A percentile compares a stretch with the other conserved stretches of the same genome.
Conservation (phyloP, 2,797 vertebrate genomes). For the Podargus strigoides region DNA sequence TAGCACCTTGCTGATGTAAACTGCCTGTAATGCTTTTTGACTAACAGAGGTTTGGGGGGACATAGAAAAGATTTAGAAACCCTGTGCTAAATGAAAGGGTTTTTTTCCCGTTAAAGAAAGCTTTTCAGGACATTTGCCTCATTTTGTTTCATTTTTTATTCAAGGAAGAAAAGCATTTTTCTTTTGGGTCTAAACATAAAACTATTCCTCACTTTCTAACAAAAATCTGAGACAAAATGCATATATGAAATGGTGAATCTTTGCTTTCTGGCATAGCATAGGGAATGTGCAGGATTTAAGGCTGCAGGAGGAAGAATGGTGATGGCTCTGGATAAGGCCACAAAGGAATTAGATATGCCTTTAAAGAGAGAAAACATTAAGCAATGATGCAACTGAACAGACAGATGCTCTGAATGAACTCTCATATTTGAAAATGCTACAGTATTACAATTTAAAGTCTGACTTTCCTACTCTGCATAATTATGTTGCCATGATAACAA, state of each 20-base stretch:
- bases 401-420: neutral
- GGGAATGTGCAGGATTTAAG: neutral
- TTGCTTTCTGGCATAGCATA: neutral
- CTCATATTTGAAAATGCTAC: neutral
- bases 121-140: neutral
- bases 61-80: neutral
- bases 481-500: neutral
- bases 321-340: neutral
- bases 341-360: neutral
- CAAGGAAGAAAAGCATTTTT: neutral
- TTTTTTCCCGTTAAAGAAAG: neutral
- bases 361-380: neutral
- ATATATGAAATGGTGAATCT: neutral
- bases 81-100: accelerated
- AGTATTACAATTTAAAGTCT: neutral
- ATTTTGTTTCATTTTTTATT: neutral
- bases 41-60: neutral
- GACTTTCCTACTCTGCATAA: neutral
- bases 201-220: neutral
- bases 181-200: neutral
- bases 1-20: neutral
- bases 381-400: neutral
- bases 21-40: neutral
- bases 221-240: neutral
- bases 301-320: neutral